Percentiles rank a stretch among this genome's conserved stretches.
Conservation (phyloP, 2,888 invertebrate species). For the Spisula solida region DNA sequence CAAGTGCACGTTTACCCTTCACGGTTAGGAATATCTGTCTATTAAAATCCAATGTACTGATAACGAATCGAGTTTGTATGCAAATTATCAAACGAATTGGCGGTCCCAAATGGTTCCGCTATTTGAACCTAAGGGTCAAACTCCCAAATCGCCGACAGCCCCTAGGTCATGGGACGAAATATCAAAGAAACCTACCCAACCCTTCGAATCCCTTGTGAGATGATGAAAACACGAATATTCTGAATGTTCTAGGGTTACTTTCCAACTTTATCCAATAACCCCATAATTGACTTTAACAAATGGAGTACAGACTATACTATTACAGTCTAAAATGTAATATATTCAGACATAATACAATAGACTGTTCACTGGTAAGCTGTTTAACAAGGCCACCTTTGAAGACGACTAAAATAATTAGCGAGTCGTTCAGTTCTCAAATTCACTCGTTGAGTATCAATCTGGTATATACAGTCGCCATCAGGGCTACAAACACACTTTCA, state of each 20-base stretch:
- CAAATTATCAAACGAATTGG: constrained; percentile 32
- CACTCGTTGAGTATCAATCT: background rate
- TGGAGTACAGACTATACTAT: background rate
- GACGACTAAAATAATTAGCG: constrained; percentile 6
- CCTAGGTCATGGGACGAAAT: background rate
- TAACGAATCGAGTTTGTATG: constrained; percentile 44
- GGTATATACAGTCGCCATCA: background rate
- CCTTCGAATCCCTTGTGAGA: background rate
- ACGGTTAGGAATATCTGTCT: constrained; percentile 17
- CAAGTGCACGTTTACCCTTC: constrained; percentile 53
- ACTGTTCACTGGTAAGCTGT: background rate
- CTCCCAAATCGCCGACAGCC: background rate
- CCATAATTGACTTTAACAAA: constrained; percentile 15
- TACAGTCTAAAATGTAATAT: constrained; percentile 23
- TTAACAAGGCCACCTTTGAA: constrained; percentile 27
- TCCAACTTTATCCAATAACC: background rate
- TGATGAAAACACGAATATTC: background rate
- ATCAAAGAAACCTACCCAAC: background rate
- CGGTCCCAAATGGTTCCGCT: background rate
- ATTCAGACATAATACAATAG: background rate
- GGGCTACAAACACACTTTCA: background rate
- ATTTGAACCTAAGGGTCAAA: constrained; percentile 16
- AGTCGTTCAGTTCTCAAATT: constrained; percentile 17
- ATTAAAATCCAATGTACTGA: constrained; percentile 38
- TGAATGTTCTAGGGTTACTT: background rate